phyloP scores from a whole-genome alignment of 2,797 vertebrate genomes.

The Cynopterus sphinx region DNA sequence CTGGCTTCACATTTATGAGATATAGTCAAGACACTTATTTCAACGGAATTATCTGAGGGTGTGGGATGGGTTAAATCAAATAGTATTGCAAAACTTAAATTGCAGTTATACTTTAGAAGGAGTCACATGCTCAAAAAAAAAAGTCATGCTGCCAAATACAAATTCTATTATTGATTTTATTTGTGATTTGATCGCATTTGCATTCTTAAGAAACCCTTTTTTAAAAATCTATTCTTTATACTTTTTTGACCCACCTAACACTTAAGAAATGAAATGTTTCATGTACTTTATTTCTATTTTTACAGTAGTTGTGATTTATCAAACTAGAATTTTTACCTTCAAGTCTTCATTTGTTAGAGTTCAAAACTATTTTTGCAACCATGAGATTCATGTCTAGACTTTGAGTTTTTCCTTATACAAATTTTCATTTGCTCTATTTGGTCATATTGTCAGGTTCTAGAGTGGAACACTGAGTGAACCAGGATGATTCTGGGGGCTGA shows the following conservation, averaged over 20 bases:
- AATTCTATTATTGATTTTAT: background rate
- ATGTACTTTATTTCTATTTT: background rate
- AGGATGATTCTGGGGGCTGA: background rate
- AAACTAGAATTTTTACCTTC: background rate
- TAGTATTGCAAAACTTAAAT: background rate
- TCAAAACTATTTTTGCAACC: background rate
- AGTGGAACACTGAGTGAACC: background rate
- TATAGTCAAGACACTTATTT: background rate
- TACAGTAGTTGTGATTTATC: background rate
- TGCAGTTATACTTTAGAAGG: background rate
- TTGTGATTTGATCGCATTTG: conserved; percentile 14
- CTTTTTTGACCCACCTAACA: background rate
- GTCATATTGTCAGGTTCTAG: background rate
- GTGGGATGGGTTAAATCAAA: background rate
- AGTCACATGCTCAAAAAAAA: background rate
- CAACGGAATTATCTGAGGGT: background rate
- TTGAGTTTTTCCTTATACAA: background rate
- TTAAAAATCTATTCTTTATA: background rate
- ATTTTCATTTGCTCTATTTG: background rate
- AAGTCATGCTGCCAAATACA: background rate
- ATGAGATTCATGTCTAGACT: background rate
- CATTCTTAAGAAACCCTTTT: background rate
- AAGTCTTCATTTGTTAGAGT: background rate
- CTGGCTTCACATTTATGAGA: background rate
- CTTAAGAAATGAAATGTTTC: background rate